Evolutionary conservation across 35 echinoderm and acorn worm genomes (phyloP), one percentile per base, ranked within the genome.

Genomic region (Nesometra sesokonis): DNA sequence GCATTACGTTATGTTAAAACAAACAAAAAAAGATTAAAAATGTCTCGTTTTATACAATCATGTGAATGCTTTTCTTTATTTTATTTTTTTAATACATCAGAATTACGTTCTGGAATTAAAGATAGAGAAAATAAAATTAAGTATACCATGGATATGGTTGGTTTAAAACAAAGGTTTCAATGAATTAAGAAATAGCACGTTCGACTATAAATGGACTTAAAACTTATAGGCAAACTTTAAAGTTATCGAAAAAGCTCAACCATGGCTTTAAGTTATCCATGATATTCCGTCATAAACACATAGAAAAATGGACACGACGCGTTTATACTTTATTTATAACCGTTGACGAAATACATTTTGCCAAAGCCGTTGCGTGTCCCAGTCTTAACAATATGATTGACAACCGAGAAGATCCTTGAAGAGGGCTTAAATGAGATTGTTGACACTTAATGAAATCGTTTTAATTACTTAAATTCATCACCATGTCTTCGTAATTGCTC

Each of bases 381-480:
- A 67, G 52, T 13, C 52, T 27, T 67, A 67, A 67, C 23, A 2
- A 11, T 17, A 2, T 67, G 52, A 67, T 67, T 67, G 52, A 67
- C 52, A 67, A 67, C 52, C 52, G 23, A 27, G 1, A 17, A 67
- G 2, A 67, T 11, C 52, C 52, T 67, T 67, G 11, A 19, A 67
- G 23, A 67, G 23, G 52, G 52, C 52, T 67, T 67, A 67, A 67
- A 67, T 67, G 52, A 67, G 52, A 67, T 67, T 67, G 52, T 67
- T 67, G 52, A 67, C 52, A 67, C 52, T 67, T 67, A 67, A 67
- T 67, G 52, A 67, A 67, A 67, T 67, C 52, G 52, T 67, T 27
- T 67, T 67, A 67, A 67, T 67, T 67, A 67, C 52, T 67, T 67
- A 67, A 67, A 67, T 67, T 67, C 52, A 67, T 67, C 52, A 67